These are phyloP conservation scores for Eulacestoma nigropectus DNA, from an alignment of 2,113 vertebrate species.

Conservation along the genomic window DNA sequence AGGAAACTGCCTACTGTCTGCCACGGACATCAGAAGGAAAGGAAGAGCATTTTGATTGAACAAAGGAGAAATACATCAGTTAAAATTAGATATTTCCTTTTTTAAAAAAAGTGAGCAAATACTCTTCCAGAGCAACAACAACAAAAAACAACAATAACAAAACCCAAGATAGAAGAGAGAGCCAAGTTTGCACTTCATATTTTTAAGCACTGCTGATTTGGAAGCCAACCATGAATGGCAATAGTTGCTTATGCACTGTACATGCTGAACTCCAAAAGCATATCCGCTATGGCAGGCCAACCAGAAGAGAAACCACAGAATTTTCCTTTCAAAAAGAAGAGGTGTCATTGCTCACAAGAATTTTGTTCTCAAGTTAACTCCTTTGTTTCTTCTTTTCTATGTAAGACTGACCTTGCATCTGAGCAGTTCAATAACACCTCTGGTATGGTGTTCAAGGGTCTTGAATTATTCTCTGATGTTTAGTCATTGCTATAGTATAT, in stretches of 20 bases:
- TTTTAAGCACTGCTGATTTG: slow-evolving; percentile 49
- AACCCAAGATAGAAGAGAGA: not conserved
- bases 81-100: not conserved
- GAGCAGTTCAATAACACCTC: not conserved
- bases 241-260: slow-evolving; percentile 20
- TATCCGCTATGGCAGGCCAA: not conserved
- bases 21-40: not conserved
- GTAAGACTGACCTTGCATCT: not conserved
- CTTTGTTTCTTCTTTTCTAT: not conserved
- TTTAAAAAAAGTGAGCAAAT: not conserved
- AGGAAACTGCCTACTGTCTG: not conserved
- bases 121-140: not conserved
- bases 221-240: slow-evolving; percentile 25
- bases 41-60: not conserved
- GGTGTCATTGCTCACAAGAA: not conserved
- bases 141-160: not conserved
- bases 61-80: not conserved
- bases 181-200: slow-evolving; percentile 1
- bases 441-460: not conserved
- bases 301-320: slow-evolving; percentile 1
- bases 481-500: not conserved
- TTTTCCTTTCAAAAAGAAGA: slow-evolving; percentile 42
- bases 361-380: slow-evolving; percentile 7
- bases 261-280: slow-evolving; percentile 16
- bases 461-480: not conserved